A percentile compares a stretch with the other conserved stretches of the same genome.
phyloP scores from a whole-genome alignment of 2,888 invertebrate genomes.

The Linnaemya vulpina region DNA sequence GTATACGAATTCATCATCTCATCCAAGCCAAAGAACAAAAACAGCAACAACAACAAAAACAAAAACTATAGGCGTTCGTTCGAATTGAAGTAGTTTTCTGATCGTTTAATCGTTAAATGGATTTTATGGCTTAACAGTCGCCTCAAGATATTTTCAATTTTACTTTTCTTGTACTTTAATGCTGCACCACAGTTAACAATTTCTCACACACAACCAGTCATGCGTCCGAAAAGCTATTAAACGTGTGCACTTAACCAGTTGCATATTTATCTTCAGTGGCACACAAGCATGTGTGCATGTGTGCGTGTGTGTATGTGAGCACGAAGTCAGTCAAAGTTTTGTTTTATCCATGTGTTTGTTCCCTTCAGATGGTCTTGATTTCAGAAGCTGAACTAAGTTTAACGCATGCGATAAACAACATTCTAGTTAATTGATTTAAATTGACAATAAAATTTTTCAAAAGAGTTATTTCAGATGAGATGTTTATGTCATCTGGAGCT shows the following conservation, averaged over 20 bases:
- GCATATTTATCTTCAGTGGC: not conserved
- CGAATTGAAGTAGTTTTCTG: constrained; percentile 58
- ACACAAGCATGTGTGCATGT: not conserved
- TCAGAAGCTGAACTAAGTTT: constrained; percentile 72
- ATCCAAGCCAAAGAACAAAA: constrained; percentile 11
- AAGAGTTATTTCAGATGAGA: constrained; percentile 43
- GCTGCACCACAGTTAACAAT: constrained; percentile 21
- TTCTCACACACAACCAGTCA: not conserved
- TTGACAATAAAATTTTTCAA: constrained; percentile 61
- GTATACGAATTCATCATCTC: constrained; percentile 21
- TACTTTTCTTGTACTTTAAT: constrained; percentile 22
- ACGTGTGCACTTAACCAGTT: not conserved
- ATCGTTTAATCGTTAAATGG: constrained; percentile 63
- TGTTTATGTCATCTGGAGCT: constrained; percentile 32
- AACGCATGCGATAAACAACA: constrained; percentile 67
- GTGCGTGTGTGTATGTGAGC: too few species aligned
- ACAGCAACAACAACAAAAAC: too few species aligned
- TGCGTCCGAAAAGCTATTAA: not conserved
- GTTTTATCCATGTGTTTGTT: not conserved
- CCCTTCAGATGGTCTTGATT: constrained; percentile 38
- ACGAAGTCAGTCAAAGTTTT: constrained; percentile 3
- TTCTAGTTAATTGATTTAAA: constrained; percentile 62
- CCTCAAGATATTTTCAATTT: constrained; percentile 57
- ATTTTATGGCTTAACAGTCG: constrained; percentile 69
- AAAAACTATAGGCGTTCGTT: constrained; percentile 39